phyloP scores from a whole-genome alignment of 1,140 invertebrate species.

The Temnothorax curvispinosus region DNA sequence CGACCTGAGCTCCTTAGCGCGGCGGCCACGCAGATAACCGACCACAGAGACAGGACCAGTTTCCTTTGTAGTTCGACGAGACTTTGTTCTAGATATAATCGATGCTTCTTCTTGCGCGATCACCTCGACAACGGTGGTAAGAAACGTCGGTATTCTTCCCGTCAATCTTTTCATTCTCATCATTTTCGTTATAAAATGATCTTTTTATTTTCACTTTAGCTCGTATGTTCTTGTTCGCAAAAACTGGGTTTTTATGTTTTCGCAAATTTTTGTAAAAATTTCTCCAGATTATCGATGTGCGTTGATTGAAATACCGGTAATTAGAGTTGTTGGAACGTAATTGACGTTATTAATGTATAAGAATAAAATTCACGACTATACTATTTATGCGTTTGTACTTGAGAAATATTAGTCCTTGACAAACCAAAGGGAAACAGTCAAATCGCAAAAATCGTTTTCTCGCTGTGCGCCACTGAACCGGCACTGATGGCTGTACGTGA shows the following conservation, averaged over 20 bases:
- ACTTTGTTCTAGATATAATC: conserved; percentile 67
- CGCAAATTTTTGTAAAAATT: not conserved
- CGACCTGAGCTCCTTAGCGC: conserved; percentile 17
- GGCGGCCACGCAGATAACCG: conserved; percentile 37
- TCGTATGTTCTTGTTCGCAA: not conserved
- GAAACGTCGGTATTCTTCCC: conserved; percentile 56
- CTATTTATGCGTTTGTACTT: conserved; percentile 4
- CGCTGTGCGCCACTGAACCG: conserved; percentile 69
- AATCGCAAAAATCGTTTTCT: conserved; percentile 56
- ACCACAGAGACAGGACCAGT: conserved; percentile 9
- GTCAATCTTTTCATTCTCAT: conserved; percentile 21
- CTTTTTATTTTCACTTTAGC: not conserved
- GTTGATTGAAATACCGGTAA: not conserved
- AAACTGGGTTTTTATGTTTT: not conserved
- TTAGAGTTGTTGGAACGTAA: conserved; percentile 16
- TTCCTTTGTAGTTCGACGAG: conserved; percentile 61
- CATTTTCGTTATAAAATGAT: not conserved
- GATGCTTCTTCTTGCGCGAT: conserved; percentile 52
- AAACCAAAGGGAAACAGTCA: conserved; percentile 49
- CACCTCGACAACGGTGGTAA: conserved; percentile 12
- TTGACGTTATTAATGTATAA: conserved; percentile 5
- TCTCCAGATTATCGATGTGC: not conserved
- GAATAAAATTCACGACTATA: not conserved
- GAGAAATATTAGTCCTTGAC: conserved; percentile 63
- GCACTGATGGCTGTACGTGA: conserved; percentile 61